Conservation (phyloP, 2,113 vertebrate genomes). For the Enhydra lutris region DNA sequence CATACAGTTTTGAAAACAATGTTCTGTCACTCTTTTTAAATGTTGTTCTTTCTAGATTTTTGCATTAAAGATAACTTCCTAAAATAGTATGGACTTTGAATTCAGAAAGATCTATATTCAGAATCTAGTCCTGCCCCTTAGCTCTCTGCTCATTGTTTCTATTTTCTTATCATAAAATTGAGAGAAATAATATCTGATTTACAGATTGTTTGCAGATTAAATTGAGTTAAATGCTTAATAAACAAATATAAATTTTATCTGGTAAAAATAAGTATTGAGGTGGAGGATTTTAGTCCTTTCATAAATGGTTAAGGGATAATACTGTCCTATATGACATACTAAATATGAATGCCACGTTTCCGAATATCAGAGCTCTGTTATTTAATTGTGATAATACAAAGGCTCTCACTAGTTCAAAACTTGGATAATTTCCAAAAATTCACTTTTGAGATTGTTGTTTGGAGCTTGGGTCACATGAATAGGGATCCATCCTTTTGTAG, state of each 20-base stretch:
- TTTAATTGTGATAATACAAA: background rate
- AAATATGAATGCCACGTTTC: background rate
- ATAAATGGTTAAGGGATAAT: background rate
- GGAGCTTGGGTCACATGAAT: background rate
- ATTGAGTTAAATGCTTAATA: background rate
- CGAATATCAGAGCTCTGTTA: background rate
- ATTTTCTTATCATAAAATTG: background rate
- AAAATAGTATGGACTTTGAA: slow-evolving; percentile 1
- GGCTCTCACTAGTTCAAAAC: background rate
- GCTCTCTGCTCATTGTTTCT: background rate
- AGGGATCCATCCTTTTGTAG: background rate
- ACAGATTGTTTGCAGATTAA: background rate
- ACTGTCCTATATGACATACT: background rate
- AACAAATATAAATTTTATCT: background rate
- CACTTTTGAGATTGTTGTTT: background rate
- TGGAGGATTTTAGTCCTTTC: background rate
- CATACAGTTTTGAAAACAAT: slow-evolving; percentile 46
- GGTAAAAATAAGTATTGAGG: background rate
- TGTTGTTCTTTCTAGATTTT: slow-evolving; percentile 37
- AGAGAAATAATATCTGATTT: background rate
- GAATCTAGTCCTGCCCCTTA: background rate
- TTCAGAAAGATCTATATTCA: slow-evolving; percentile 1
- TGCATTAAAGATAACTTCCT: slow-evolving; percentile 15
- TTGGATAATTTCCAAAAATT: background rate
- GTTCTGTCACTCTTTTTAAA: background rate